phyloP scores from a whole-genome alignment of 2,113 vertebrate genomes.

The Butorides virescens region DNA sequence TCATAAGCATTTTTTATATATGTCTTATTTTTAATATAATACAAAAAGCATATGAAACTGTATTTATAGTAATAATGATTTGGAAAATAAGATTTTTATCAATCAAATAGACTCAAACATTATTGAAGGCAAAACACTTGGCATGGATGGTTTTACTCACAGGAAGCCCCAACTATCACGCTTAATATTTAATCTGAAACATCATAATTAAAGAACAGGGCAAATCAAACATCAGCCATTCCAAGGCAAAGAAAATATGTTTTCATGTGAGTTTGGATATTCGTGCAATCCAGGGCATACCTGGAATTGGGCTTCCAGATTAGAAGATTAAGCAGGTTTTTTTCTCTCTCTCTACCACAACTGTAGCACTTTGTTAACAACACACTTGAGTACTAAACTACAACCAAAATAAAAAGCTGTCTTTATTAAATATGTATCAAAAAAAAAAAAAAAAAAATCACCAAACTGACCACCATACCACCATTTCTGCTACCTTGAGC shows the following conservation, averaged over 20 bases:
- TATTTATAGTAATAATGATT: background rate
- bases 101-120: background rate
- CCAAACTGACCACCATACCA: rapidly evolving
- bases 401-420: background rate
- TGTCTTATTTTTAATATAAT: background rate
- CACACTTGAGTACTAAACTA: background rate
- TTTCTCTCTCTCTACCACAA: background rate
- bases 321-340: background rate
- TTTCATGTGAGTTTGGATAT: background rate
- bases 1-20: background rate
- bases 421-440: background rate
- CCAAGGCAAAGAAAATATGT: background rate
- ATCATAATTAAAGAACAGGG: background rate
- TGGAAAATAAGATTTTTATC: background rate
- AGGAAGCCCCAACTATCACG: background rate
- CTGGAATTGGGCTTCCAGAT: background rate
- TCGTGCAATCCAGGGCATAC: background rate
- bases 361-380: background rate
- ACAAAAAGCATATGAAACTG: background rate
- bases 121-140: background rate
- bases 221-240: background rate
- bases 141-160: background rate
- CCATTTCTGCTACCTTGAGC: background rate
- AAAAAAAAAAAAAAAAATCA: background rate
- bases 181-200: background rate